A percentile compares a stretch with the other conserved stretches of the same genome.
phyloP scores from a whole-genome alignment of 1,140 invertebrate genomes.

The Heterodera schachtii region DNA sequence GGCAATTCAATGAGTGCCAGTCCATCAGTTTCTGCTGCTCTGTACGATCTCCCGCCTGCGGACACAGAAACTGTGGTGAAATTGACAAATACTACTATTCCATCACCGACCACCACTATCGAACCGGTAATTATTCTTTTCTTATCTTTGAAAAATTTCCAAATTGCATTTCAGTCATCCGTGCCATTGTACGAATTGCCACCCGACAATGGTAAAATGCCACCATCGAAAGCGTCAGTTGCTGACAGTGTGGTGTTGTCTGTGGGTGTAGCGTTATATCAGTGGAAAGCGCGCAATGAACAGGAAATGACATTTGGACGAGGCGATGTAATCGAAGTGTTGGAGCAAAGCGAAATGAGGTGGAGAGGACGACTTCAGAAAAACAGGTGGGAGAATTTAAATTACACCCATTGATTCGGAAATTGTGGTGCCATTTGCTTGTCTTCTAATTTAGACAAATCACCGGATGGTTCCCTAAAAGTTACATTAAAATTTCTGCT shows the following conservation, averaged over 20 bases:
- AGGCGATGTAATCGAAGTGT: slow-evolving; percentile 73
- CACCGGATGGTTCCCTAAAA: slow-evolving; percentile 76
- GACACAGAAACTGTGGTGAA: background rate
- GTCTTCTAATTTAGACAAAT: slow-evolving; percentile 10
- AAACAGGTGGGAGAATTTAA: slow-evolving; percentile 28
- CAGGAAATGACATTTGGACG: slow-evolving; percentile 75
- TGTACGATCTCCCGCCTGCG: slow-evolving; percentile 51
- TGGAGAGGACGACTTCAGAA: slow-evolving; percentile 72
- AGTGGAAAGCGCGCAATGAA: slow-evolving; percentile 74
- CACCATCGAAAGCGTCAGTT: background rate
- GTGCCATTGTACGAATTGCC: slow-evolving; percentile 23
- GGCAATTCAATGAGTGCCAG: slow-evolving; percentile 8
- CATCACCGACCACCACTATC: background rate
- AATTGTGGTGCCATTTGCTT: too few relatives aligned
- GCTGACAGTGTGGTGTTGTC: slow-evolving; percentile 28
- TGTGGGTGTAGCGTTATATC: slow-evolving; percentile 71
- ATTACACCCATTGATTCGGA: background rate
- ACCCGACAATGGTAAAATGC: slow-evolving; percentile 4
- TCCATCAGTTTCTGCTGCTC: slow-evolving; percentile 28
- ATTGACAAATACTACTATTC: background rate
- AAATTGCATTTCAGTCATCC: background rate
- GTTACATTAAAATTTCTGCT: slow-evolving; percentile 71
- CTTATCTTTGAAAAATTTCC: background rate
- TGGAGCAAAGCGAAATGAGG: slow-evolving; percentile 75
- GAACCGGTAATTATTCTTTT: background rate